These are phyloP conservation scores for Gryllus longicercus DNA, from an alignment of 2,888 invertebrate species.

Conservation along the genomic window DNA sequence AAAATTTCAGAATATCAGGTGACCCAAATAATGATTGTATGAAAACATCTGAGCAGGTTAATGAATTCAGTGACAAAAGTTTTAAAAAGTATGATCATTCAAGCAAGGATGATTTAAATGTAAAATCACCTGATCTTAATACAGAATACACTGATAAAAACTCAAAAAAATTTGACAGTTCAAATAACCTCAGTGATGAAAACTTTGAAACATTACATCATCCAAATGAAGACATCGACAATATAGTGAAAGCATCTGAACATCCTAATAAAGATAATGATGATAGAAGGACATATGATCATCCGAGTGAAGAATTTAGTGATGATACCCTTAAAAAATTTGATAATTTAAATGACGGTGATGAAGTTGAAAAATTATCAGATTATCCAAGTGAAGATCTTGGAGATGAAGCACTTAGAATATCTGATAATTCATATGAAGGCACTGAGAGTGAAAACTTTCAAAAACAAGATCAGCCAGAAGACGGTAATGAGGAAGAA, in stretches of 20 bases:
- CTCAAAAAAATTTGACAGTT: neutral
- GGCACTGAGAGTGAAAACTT: neutral
- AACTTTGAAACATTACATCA: no score
- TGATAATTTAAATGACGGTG: no score
- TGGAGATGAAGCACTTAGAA: neutral
- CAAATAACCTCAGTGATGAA: no score
- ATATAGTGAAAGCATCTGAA: no score
- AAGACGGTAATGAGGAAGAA: conserved; percentile 1
- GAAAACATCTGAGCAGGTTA: neutral
- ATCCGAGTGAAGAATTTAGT: neutral
- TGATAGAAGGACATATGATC: no score
- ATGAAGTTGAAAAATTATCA: neutral
- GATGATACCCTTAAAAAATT: no score
- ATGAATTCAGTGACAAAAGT: neutral
- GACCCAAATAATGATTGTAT: neutral
- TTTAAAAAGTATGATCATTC: neutral
- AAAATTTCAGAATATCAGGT: neutral
- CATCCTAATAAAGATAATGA: no score
- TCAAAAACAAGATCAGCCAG: neutral
- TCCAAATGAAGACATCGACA: no score
- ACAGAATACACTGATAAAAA: neutral
- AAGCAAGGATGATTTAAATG: neutral
- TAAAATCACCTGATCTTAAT: neutral
- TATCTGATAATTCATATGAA: neutral
- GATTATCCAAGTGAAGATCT: neutral